phyloP scores from a whole-genome alignment of 2,113 vertebrate species.

The Dasyurus viverrinus region DNA sequence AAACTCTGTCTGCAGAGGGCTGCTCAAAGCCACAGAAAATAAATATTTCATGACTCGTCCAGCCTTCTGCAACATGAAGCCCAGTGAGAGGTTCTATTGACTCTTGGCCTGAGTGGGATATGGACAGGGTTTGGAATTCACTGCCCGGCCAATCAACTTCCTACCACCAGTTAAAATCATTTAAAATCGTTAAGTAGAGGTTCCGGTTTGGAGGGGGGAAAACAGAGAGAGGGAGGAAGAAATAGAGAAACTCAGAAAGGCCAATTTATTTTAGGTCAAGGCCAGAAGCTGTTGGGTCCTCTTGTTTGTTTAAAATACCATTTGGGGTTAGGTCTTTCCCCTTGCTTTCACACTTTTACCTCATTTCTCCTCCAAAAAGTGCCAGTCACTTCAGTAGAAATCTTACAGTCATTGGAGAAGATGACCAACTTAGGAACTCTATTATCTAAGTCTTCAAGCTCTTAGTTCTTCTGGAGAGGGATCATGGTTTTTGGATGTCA shows the following conservation, averaged over 20 bases:
- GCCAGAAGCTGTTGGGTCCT: background rate
- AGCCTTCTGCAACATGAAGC: constrained; percentile 59
- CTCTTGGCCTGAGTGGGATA: constrained; percentile 64
- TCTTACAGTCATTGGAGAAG: too few relatives aligned
- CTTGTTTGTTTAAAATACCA: background rate
- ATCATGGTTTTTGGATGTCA: background rate
- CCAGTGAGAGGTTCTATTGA: constrained; percentile 35
- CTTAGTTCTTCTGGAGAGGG: background rate
- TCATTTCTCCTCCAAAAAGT: background rate
- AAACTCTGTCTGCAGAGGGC: constrained; percentile 74
- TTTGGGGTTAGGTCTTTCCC: background rate
- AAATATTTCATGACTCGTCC: constrained; percentile 67
- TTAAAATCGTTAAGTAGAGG: constrained; percentile 68
- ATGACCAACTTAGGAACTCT: background rate
- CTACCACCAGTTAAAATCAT: constrained; percentile 59
- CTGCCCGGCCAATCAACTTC: constrained; percentile 56
- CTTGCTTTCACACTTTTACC: background rate
- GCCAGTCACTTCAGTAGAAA: background rate
- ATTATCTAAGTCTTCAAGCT: fast-evolving
- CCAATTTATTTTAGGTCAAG: constrained; percentile 5
- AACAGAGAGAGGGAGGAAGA: constrained; percentile 47
- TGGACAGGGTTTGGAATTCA: constrained; percentile 49
- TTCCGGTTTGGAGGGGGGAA: constrained; percentile 51
- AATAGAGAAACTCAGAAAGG: constrained; percentile 23
- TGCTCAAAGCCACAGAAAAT: constrained; percentile 76